Evolutionary conservation across 2,888 invertebrate genomes (phyloP), one percentile per base, ranked within the genome.

Genomic region (Eurytoma adleriae): DNA sequence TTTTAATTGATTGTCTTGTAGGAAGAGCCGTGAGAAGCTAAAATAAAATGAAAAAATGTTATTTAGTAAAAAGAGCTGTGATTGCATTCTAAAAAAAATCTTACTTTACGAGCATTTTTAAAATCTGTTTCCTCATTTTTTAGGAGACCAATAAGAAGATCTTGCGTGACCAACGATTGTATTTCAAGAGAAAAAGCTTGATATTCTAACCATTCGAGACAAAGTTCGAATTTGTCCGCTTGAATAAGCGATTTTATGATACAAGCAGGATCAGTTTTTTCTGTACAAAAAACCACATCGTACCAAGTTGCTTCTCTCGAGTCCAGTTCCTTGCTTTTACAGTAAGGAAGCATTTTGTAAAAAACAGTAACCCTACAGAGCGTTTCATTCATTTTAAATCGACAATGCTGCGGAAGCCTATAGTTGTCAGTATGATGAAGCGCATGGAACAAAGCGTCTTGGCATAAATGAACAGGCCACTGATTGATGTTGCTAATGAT

Each of bases 151-250:
- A 92, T 90, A 18, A 95, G 87, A 3, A 93, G 92, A 90, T 92
- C 93, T 85, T 91, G 91, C 0, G 92, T 91, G 74, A 93, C 91
- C 82, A 93, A 86, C 86, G 92, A 92, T 82, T 93, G 92, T 88
- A 93, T 92, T 83, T 93, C 91, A 64, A 92, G 91, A 0, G 92
- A 92, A 18, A 93, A 92, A 24, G 93, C 91, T 83, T 95, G 94
- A 13, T 93, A 92, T 67, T 94, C 93, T 13, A 95, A 93, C 94
- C 95, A 96, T 81, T 95, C 93, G 67, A 95, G 91, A 83, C 96
- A 94, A 1, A 95, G 86, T 84, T 94, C 93, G 82, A 93, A 93
- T 92, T 94, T 91, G 77, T 93, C 92, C 70, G 92, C 92, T 75
- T 92, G 92, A 87, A 93, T 92, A 13, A 94, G 89, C 2, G 92